These are phyloP conservation scores for Cantharis rustica DNA, from an alignment of 2,888 invertebrate species.

Conservation along the genomic window DNA sequence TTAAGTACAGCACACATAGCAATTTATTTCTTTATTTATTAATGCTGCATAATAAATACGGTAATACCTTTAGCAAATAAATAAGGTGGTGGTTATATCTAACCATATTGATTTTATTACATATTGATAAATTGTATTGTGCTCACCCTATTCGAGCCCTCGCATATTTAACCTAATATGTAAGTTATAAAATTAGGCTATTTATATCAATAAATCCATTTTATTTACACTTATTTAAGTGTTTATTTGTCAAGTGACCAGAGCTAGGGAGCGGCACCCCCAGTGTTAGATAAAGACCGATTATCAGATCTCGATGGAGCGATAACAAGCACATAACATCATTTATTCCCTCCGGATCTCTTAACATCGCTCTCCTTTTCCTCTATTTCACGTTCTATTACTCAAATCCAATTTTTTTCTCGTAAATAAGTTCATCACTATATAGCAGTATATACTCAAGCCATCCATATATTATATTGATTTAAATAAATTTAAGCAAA, in stretches of 20 bases:
- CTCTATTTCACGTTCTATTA: constrained; percentile 13
- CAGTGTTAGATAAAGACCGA: constrained; percentile 29
- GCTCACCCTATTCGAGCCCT: not conserved
- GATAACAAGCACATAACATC: constrained; percentile 31
- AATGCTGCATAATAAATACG: not conserved
- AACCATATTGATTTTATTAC: not conserved
- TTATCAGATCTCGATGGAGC: constrained; percentile 29
- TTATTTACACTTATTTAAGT: constrained; percentile 27
- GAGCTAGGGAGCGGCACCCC: constrained; percentile 30
- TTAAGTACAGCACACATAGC: not conserved
- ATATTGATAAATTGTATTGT: not conserved
- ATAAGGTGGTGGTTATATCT: not conserved
- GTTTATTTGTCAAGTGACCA: constrained; percentile 28
- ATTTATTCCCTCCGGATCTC: constrained; percentile 24
- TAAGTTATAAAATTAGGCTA: constrained; percentile 19
- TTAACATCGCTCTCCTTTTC: constrained; percentile 16
- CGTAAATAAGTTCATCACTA: not conserved
- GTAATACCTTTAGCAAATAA: not conserved
- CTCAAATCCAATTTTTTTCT: constrained; percentile 3
- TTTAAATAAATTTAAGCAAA: too few species aligned
- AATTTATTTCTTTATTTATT: not conserved
- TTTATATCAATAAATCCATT: constrained; percentile 34
- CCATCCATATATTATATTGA: not conserved
- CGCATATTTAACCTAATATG: constrained; percentile 2
- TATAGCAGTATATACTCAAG: not conserved